Base-by-base conservation (phyloP, 2,888 invertebrate genomes). In the Hermaeophaga mercurialis region DNA sequence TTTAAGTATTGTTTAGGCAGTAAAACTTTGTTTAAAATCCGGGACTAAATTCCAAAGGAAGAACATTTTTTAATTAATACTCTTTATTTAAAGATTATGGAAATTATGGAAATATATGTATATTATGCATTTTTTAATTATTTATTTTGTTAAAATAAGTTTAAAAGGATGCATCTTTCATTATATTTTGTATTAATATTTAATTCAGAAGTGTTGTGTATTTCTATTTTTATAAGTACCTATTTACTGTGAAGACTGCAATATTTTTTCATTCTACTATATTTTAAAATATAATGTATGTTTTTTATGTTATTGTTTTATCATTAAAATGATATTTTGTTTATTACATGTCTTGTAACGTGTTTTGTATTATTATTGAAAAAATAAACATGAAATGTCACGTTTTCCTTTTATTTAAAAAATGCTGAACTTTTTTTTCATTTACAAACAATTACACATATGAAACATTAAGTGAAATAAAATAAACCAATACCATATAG, bases 291-390 rank as follows among this genome's bases (percentile, higher is more conserved):
- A n/a, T n/a, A 58, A 57, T 62, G 55, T 61, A 64, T 65, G 63
- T 66, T 58, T 39, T n/a, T 61, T 59, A 61, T 66, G 65, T 59
- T 66, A 64, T 56, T 65, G 60, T 64, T 63, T 67, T 43, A 59
- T 65, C 55, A 55, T 56, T 41, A 36, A 50, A 50, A 56, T 56
- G 34, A 54, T 54, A 56, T 56, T 62, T 60, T 62, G 59, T 62
- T 62, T 36, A 55, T 56, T 56, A 47, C 38, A 54, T 61, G 61
- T 63, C 58, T 58, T 56, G 63, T 63, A 58, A 50, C 54, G 58
- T 59, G 55, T 58, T 63, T 63, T 63, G 58, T 61, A 63, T 63
- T 56, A 60, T 54, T 61, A 55, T 33, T 54, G 46, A 61, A 56
- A 22, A 61, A 59, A 55, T 56, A 56, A 55, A 59, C 45, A 59